Base-by-base conservation (phyloP, 2,888 invertebrate genomes). In the Chelonus formosanus region DNA sequence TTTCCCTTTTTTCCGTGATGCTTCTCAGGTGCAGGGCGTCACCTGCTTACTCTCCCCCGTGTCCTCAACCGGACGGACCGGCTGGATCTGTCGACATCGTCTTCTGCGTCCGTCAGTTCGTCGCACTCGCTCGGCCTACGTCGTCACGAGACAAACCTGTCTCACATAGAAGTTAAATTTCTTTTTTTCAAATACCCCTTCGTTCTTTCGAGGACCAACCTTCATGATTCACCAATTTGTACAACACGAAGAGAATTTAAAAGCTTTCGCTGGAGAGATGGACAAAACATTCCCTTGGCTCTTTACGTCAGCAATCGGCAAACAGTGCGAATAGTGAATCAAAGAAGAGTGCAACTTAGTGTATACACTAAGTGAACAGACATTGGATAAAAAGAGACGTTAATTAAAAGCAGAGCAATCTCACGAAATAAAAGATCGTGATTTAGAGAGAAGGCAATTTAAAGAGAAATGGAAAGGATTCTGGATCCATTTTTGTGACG, bases 41-140 rank as follows among this genome's bases (percentile, higher is more conserved):
- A 73, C 71, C 72, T 73, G 69, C 72, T 68, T 61, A 69, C 67
- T 67, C 70, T 70, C 70, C 70, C 67, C 62, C 66, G 48, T 57
- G 63, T 68, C 53, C 34, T 52, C 34, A 60, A 67, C 67, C 67
- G 63, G 63, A 59, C 63, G 60, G 54, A 58, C 58, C 58, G 58
- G 58, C 58, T 58, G 36, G 35, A 58, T 52, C 71, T 72, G 71
- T 68, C 59, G 68, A 67, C 70, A 60, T 65, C 69, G 67, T 65
- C 47, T 63, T 63, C 70, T 69, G 67, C 69, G 61, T 35, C 57
- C 67, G 69, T 71, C 71, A 71, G 73, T 73, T 71, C 64, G 66
- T 73, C 68, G 71, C 66, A 68, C 69, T 71, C 72, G 65, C 72
- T 72, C 73, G 71, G 70, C 73, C 71, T 71, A 71, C 70, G 68